Conservation (phyloP, 2,888 invertebrate species). For the Empis stercorea region DNA sequence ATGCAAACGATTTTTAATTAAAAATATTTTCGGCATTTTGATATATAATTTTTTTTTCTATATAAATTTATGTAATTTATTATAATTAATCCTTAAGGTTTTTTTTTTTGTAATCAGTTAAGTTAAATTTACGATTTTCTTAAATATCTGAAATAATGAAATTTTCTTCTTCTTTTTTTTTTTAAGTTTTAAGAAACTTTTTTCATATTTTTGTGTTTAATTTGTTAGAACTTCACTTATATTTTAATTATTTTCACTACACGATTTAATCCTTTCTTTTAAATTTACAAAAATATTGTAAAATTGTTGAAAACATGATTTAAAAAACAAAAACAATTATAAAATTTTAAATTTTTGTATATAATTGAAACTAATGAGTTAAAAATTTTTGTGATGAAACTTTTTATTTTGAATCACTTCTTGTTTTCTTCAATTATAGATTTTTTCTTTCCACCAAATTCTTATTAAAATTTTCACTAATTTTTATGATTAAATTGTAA, state of each 20-base stretch:
- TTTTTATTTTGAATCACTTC: slow-evolving; percentile 8
- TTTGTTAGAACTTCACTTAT: slow-evolving; percentile 6
- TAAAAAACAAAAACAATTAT: neutral
- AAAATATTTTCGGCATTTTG: slow-evolving; percentile 83
- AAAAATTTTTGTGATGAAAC: slow-evolving; percentile 8
- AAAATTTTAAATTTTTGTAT: no score
- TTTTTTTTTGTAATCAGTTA: neutral
- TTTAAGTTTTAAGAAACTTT: slow-evolving; percentile 10
- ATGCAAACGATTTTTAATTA: slow-evolving; percentile 80
- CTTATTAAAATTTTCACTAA: no score
- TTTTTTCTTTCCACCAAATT: no score
- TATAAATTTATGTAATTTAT: slow-evolving; percentile 2
- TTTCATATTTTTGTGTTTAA: neutral
- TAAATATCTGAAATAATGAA: no score
- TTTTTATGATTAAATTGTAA: no score
- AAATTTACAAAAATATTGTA: neutral
- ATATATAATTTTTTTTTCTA: slow-evolving; percentile 10
- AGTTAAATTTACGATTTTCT: no score
- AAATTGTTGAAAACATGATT: neutral
- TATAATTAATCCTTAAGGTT: neutral
- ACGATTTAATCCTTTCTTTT: no score
- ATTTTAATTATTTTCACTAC: neutral
- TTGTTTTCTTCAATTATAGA: no score
- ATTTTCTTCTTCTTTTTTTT: slow-evolving; percentile 4
- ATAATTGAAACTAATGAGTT: no score